Base-by-base conservation (phyloP, 2,888 invertebrate species). In the Pocota personata region DNA sequence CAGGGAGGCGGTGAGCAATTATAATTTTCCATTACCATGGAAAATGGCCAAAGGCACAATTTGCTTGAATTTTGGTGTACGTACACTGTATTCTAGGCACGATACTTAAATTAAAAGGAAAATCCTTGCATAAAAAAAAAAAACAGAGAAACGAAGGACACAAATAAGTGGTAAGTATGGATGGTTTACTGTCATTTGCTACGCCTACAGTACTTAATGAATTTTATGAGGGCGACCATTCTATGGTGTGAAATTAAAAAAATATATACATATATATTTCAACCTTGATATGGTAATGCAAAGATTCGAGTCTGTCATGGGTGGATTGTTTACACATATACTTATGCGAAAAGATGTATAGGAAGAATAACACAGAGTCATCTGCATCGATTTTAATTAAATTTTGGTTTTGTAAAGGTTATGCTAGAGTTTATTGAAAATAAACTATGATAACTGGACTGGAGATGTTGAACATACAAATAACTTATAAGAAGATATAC, bases 21-120 rank as follows among this genome's bases (percentile, higher is more conserved):
- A 78, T 83, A 83, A 83, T 83, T 83, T 83, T 83, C 73, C 83
- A 78, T 83, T 83, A 79, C 83, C 79, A 79, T 73, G 62, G 52
- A 73, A 73, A 67, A 78, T 67, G 52, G 78, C 83, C 79, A 78
- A 73, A 67, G 83, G 73, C 73, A 50, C 73, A 78, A 78, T 62
- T 37, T 55, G 67, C 60, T 62, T 48, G 40, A 73, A 55, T 73
- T 40, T 78, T 67, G 57, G 35, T 66, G 35, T 66, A 35, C 35
- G 35, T 66, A 35, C 35, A 46, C 27, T 24, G 16, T 24, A 35
- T 21, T 40, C 43, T 58, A 48, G 50, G 30, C 50, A 64, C 35
- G 40, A 64, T 75, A 55, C 55, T 64, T 30, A 75, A 75, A 64
- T 64, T 75, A 75, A 64, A 66, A 50, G 5, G 24, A 75, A 48